Evolutionary conservation across 2,113 vertebrate genomes (phyloP).

Genomic region (Macroglossus sobrinus): DNA sequence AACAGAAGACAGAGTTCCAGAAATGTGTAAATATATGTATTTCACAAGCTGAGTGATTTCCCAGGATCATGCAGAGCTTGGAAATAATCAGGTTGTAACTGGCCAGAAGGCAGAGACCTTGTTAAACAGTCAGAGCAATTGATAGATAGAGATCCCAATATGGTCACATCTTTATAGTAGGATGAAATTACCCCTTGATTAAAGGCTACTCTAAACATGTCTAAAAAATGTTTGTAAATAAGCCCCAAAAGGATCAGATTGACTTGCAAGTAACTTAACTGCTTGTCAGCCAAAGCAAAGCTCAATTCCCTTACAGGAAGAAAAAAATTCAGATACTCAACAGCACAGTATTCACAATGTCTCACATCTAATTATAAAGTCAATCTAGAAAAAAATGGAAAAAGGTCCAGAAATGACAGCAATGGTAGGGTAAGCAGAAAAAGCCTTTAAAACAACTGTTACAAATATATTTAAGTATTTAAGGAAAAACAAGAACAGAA

Average conservation of each 20-base stretch:
- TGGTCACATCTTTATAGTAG: neutral
- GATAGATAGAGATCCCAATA: neutral
- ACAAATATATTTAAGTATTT: neutral
- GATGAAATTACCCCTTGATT: neutral
- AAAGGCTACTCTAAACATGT: neutral
- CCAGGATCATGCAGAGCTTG: neutral
- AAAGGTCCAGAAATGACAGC: neutral
- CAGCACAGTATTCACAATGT: neutral
- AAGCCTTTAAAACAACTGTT: neutral
- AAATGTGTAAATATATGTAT: neutral
- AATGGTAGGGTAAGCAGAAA: neutral
- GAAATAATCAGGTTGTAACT: neutral
- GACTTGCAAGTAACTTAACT: neutral
- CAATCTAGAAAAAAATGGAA: neutral
- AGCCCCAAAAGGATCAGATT: neutral
- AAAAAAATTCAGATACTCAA: neutral
- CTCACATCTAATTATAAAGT: neutral
- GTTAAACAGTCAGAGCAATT: neutral
- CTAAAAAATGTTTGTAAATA: neutral
- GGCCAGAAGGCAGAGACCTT: neutral
- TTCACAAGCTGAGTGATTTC: neutral
- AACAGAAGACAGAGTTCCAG: neutral
- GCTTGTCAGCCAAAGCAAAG: neutral
- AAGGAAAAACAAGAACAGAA: neutral
- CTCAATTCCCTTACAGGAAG: neutral